Evolutionary conservation across 2,888 invertebrate species (phyloP).

Genomic region (Drosophila yooni): DNA sequence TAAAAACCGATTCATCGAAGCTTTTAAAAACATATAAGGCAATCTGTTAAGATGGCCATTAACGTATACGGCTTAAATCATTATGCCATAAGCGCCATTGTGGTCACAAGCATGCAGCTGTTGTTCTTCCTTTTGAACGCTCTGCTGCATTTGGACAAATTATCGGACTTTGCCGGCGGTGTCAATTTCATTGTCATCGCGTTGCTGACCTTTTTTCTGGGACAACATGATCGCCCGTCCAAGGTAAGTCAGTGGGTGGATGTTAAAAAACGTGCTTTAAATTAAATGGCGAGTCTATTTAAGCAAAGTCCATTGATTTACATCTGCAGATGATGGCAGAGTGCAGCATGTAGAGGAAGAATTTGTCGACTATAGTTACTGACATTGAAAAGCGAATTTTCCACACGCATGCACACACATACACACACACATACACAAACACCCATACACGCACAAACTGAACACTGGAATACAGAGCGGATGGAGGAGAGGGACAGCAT

Average conservation of each 20-base stretch:
- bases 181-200: slow-evolving; percentile 96
- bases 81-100: slow-evolving; percentile 94
- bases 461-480: background rate
- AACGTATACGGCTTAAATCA: slow-evolving; percentile 92
- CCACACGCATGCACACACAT: slow-evolving; percentile 20
- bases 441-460: slow-evolving; percentile 5
- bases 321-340: slow-evolving; percentile 25
- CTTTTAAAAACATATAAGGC: background rate
- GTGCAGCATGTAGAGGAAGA: background rate
- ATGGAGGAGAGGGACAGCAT: slow-evolving; percentile 13
- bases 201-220: slow-evolving; percentile 93
- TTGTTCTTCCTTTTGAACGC: slow-evolving; percentile 95
- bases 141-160: slow-evolving; percentile 94
- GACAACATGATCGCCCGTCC: slow-evolving; percentile 89
- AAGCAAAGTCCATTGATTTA: slow-evolving; percentile 44
- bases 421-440: background rate
- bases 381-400: slow-evolving; percentile 70
- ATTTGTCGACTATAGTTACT: slow-evolving; percentile 50
- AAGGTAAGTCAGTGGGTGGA: slow-evolving; percentile 86
- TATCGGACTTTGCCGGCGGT: slow-evolving; percentile 97
- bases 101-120: slow-evolving; percentile 93
- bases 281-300: slow-evolving; percentile 33
- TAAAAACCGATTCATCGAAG: background rate
- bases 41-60: slow-evolving; percentile 78
- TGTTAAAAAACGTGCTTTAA: slow-evolving; percentile 26